Percentiles rank a stretch among this genome's conserved stretches.
phyloP scores from a whole-genome alignment of 1,140 invertebrate genomes.

The Neuroterus valhalla region DNA sequence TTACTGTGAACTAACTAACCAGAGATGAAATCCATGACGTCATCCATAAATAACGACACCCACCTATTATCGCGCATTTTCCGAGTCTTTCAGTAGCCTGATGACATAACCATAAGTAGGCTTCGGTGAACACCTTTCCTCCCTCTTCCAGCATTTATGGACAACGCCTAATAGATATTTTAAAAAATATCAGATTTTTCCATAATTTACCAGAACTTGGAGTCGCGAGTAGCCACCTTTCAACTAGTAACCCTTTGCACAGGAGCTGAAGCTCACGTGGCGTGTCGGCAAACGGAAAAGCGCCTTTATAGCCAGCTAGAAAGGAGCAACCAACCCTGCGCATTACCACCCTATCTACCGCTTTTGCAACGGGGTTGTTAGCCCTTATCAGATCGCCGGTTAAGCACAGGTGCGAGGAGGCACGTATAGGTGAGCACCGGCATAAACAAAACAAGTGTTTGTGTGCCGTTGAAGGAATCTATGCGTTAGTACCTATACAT shows the following conservation, averaged over 20 bases:
- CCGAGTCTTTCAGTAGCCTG: too few species aligned
- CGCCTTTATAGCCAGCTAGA: conserved; percentile 60
- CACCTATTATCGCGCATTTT: too few species aligned
- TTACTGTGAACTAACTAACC: too few species aligned
- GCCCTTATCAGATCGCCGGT: conserved; percentile 67
- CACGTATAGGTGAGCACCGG: conserved; percentile 42
- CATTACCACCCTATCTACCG: conserved; percentile 60
- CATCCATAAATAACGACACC: too few species aligned
- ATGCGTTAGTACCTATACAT: not conserved
- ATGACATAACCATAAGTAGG: too few species aligned
- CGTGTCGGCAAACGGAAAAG: conserved; percentile 67
- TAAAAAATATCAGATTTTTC: conserved; percentile 41
- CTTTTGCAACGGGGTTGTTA: conserved; percentile 58
- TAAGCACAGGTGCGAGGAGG: conserved; percentile 62
- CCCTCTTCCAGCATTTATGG: too few species aligned
- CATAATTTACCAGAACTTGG: conserved; percentile 27
- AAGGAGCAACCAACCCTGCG: conserved; percentile 66
- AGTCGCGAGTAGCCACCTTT: too few species aligned
- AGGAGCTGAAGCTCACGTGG: conserved; percentile 45
- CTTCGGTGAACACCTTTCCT: too few species aligned
- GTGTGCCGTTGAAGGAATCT: not conserved
- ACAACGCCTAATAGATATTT: conserved; percentile 41
- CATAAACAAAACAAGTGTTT: conserved; percentile 27
- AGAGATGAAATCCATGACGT: too few species aligned
- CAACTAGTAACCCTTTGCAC: not conserved